These are phyloP conservation scores for Heterodera carotae DNA, from an alignment of 1,140 invertebrate species.

Conservation along the genomic window DNA sequence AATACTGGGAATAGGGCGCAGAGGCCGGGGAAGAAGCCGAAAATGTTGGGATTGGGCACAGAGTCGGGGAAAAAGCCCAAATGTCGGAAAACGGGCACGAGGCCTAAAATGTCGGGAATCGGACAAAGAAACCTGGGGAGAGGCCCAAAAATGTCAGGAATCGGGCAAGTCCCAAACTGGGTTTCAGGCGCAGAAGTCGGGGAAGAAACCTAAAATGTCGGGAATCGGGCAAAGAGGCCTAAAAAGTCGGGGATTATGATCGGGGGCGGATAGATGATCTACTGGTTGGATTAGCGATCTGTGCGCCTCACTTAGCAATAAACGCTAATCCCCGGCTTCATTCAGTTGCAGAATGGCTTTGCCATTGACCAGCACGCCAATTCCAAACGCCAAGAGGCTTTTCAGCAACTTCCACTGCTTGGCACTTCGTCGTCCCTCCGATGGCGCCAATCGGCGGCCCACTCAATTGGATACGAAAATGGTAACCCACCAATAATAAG, in stretches of 20 bases:
- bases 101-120: too few species aligned
- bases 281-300: too few species aligned
- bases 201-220: background rate
- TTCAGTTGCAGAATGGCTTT: constrained; percentile 4
- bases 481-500: background rate
- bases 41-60: too few species aligned
- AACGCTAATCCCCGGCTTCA: too few species aligned
- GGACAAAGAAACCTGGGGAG: too few species aligned
- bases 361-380: background rate
- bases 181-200: too few species aligned
- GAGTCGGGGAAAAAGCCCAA: background rate
- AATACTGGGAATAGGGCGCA: background rate
- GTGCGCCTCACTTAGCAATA: too few species aligned
- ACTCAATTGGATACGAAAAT: constrained; percentile 51
- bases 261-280: too few species aligned
- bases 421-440: constrained; percentile 3
- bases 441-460: constrained; percentile 44
- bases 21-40: background rate
- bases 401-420: background rate
- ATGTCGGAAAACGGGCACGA: background rate
- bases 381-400: constrained; percentile 5
- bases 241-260: too few species aligned
- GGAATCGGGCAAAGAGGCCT: too few species aligned
- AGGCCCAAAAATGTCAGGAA: too few species aligned
- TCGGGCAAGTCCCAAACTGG: too few species aligned